Evolutionary conservation across 2,888 invertebrate genomes (phyloP), one percentile per base, ranked within the genome.

Genomic region (Mimumesa dahlbomi): DNA sequence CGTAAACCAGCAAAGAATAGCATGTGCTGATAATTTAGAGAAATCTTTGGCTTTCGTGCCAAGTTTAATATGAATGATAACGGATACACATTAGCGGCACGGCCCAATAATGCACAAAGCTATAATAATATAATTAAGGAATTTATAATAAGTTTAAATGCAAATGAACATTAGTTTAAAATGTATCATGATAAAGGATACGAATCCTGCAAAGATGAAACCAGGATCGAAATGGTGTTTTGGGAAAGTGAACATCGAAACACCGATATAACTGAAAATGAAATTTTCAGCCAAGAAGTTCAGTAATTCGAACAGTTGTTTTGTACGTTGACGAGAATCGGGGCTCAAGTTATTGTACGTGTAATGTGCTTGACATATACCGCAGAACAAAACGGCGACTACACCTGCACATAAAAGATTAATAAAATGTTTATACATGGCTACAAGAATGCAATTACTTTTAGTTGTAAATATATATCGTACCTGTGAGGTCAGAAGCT

Each of bases 311-410:
- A 90, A 87, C 13, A 89, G 68, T 83, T 90, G 82, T 85, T 91
- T 83, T 84, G 91, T 88, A 78, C 90, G 61, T 73, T 92, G 82
- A 70, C 91, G 77, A 85, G 91, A 88, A 88, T 91, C 86, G 83
- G 90, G 77, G 69, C 88, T 87, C 72, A 89, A 70, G 68, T 89
- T 86, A 68, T 99, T 98, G 91, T 97, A 98, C 0, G 99, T 99
- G 90, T 99, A 99, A 90, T 99, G 99, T 16, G 99, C 99, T 91
- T 99, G 99, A 87, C 98, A 98, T 84, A 99, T 99, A 22, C 99
- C 99, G 90, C 99, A 99, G 90, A 99, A 99, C 45, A 99, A 89
- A 0, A 99, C 98, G 50, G 99, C 97, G 9, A 99, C 99, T 75
- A 99, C 98, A 57, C 97, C 95, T 95, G 89, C 36, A 89, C 84